phyloP scores from a whole-genome alignment of 2,113 vertebrate species.

The Tupaia tana region DNA sequence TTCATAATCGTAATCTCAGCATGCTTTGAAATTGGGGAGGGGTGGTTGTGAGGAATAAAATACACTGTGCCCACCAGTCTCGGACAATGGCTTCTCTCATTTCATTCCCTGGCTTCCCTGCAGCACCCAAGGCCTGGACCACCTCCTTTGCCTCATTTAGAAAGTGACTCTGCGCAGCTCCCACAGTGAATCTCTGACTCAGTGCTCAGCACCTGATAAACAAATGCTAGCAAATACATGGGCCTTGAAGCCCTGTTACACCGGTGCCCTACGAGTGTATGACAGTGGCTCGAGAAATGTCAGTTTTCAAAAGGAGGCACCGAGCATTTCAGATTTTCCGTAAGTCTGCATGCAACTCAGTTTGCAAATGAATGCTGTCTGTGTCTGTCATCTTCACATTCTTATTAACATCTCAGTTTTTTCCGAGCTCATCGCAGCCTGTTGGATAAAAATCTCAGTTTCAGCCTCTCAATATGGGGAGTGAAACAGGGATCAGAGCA shows the following conservation, averaged over 20 bases:
- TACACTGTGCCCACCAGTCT: background rate
- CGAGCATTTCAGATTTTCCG: background rate
- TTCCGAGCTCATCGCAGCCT: constrained; percentile 34
- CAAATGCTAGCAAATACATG: background rate
- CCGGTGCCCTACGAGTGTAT: background rate
- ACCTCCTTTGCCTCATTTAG: background rate
- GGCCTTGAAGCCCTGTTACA: background rate
- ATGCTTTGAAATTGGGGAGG: background rate
- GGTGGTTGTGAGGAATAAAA: background rate
- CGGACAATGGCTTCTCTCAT: rapidly evolving
- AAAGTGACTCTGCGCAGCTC: background rate
- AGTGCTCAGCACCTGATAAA: background rate
- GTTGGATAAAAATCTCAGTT: constrained; percentile 64
- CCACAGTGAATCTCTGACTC: background rate
- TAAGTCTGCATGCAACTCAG: background rate
- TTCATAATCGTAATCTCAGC: constrained; percentile 3
- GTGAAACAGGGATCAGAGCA: constrained; percentile 14
- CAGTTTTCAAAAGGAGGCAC: background rate
- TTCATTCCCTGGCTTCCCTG: background rate
- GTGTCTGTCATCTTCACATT: constrained; percentile 19
- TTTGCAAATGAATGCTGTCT: background rate
- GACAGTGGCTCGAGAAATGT: background rate
- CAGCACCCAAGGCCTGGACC: background rate
- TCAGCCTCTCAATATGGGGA: constrained; percentile 2
- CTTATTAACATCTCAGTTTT: constrained; percentile 43